A percentile compares a stretch with the other conserved stretches of the same genome.
These are phyloP conservation scores for Heliornis fulica DNA, from an alignment of 2,113 vertebrate genomes.

Conservation along the genomic window DNA sequence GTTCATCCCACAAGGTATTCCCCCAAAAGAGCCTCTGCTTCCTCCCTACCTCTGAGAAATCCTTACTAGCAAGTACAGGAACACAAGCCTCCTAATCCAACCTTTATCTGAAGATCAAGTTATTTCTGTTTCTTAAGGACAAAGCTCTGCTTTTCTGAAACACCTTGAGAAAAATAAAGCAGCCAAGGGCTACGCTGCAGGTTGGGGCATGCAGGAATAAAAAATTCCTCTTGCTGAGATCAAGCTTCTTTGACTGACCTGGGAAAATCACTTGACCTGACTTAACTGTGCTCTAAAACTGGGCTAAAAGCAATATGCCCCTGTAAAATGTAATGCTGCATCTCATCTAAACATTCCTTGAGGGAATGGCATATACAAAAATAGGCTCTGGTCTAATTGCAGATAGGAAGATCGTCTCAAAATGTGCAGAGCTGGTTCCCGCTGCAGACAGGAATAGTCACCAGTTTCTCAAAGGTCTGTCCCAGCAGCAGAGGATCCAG, in stretches of 20 bases:
- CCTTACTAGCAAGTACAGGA: background rate
- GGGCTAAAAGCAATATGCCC: conserved; percentile 35
- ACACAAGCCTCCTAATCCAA: background rate
- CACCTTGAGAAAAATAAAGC: background rate
- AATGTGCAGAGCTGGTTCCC: background rate
- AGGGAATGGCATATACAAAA: conserved; percentile 11
- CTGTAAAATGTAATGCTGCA: conserved; percentile 22
- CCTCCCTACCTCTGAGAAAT: background rate
- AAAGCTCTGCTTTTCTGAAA: background rate
- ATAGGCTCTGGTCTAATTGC: conserved; percentile 56
- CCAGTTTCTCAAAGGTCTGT: background rate
- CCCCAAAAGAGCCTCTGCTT: background rate
- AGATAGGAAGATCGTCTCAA: conserved; percentile 12
- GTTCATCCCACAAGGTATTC: conserved; percentile 30
- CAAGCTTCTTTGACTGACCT: background rate
- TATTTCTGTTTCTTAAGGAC: background rate
- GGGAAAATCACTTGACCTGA: background rate
- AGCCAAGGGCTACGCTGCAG: background rate
- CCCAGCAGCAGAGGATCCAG: background rate
- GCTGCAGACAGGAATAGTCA: conserved; percentile 6
- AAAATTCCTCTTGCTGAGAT: background rate
- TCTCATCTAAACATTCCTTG: conserved; percentile 46
- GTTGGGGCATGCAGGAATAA: fast-evolving
- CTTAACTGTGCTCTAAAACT: conserved; percentile 8
- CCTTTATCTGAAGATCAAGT: background rate